Conservation (phyloP, 1,140 invertebrate species). For the Caerostris extrusa region DNA sequence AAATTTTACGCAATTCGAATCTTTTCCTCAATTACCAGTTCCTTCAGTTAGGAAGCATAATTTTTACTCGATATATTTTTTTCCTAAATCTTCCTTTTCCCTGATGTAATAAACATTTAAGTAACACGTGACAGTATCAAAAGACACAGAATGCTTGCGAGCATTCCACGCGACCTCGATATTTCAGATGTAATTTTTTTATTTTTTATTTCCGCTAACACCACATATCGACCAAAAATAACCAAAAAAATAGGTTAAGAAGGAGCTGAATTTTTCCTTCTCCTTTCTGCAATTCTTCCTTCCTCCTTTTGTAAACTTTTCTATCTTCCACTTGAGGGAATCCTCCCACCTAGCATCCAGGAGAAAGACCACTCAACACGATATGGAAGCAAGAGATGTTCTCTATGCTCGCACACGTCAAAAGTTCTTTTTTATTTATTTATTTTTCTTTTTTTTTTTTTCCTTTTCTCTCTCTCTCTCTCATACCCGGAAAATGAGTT, state of each 20-base stretch:
- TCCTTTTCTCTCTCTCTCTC: too few species aligned
- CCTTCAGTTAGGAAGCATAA: not conserved
- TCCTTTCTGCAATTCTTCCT: constrained; percentile 33
- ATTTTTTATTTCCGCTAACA: constrained; percentile 43
- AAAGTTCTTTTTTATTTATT: not conserved
- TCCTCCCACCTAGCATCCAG: not conserved
- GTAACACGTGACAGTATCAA: not conserved
- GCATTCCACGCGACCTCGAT: constrained; percentile 34
- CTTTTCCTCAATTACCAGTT: not conserved
- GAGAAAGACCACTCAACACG: constrained; percentile 13
- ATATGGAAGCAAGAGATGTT: not conserved
- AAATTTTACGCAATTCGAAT: not conserved
- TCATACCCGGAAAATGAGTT: constrained; percentile 9
- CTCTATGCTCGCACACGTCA: not conserved
- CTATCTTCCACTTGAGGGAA: constrained; percentile 1
- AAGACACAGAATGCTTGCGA: not conserved
- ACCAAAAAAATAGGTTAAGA: constrained; percentile 51
- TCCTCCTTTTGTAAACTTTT: constrained; percentile 6
- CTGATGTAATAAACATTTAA: not conserved
- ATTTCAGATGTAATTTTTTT: constrained; percentile 17
- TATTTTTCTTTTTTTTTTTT: not conserved
- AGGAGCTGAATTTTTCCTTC: constrained; percentile 22
- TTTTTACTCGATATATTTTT: not conserved
- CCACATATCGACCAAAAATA: constrained; percentile 58
- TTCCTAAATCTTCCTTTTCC: not conserved